Conservation (phyloP, 2,888 invertebrate species). For the Aphodius sticticus region DNA sequence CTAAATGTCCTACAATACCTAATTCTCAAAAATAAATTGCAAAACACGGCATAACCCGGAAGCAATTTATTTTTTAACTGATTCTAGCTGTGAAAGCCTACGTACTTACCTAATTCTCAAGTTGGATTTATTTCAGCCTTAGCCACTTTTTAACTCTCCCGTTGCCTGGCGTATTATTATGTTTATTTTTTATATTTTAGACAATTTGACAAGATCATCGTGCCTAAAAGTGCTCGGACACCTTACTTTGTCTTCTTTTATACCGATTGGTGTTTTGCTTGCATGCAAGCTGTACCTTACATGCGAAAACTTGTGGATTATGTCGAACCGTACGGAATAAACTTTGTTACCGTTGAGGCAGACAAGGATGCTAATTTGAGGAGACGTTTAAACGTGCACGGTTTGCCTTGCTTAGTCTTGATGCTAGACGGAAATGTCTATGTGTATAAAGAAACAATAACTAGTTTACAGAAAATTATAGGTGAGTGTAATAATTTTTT, state of each 20-base stretch:
- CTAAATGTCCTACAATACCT: too few relatives aligned
- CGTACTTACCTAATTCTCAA: too few relatives aligned
- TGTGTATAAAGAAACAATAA: constrained; percentile 83
- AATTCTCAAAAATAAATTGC: too few relatives aligned
- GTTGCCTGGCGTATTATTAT: constrained; percentile 22
- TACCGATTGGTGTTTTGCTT: constrained; percentile 94
- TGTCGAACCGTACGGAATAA: constrained; percentile 83
- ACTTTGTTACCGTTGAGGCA: constrained; percentile 84
- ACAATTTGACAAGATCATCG: constrained; percentile 84
- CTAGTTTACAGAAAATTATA: constrained; percentile 81
- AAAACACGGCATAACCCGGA: too few relatives aligned
- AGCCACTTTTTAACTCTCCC: too few relatives aligned
- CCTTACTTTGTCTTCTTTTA: constrained; percentile 91
- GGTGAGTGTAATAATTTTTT: constrained; percentile 63
- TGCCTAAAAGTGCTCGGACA: constrained; percentile 83
- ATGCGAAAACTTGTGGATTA: constrained; percentile 88
- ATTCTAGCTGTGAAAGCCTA: too few relatives aligned
- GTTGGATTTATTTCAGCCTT: too few relatives aligned
- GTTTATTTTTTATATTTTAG: constrained; percentile 62
- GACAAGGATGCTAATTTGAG: constrained; percentile 82
- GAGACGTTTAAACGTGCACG: constrained; percentile 80
- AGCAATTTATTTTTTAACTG: too few relatives aligned
- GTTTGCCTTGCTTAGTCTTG: constrained; percentile 82
- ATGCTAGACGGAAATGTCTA: constrained; percentile 85
- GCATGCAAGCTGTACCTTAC: constrained; percentile 85